Percentiles rank a stretch among this genome's conserved stretches.
Evolutionary conservation across 2,888 invertebrate genomes (phyloP).

Genomic region (Drosophila kokeensis): DNA sequence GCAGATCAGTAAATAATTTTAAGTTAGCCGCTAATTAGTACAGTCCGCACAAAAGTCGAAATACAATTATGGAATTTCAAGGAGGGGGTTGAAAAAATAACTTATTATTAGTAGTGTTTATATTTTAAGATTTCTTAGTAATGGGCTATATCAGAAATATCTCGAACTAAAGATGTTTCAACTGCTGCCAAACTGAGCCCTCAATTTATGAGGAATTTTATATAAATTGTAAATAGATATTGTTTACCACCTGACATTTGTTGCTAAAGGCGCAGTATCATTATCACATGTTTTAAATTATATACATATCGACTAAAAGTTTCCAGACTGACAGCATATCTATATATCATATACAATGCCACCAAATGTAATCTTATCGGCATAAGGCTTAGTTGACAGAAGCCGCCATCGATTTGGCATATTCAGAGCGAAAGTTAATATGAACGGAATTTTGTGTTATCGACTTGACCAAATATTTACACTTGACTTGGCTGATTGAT

Average conservation of each 20-base stretch:
- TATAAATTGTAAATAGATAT: neutral
- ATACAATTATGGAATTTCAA: neutral
- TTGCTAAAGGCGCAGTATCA: neutral
- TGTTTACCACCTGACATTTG: neutral
- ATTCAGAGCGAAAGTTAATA: conserved; percentile 51
- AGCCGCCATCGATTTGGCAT: conserved; percentile 41
- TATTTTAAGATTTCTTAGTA: neutral
- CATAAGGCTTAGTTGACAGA: conserved; percentile 16
- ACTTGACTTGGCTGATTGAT: conserved; percentile 66
- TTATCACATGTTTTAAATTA: neutral
- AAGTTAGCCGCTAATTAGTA: conserved; percentile 19
- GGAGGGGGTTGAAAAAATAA: conserved; percentile 22
- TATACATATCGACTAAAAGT: neutral
- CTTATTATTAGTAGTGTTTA: conserved; percentile 27
- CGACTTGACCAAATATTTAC: conserved; percentile 60
- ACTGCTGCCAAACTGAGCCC: conserved; percentile 12
- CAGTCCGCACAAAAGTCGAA: conserved; percentile 5
- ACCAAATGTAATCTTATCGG: conserved; percentile 51
- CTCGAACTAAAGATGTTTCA: neutral
- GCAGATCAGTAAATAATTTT: conserved; percentile 21
- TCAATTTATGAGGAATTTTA: neutral
- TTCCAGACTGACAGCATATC: conserved; percentile 28
- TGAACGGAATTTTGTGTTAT: conserved; percentile 30
- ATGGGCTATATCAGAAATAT: neutral
- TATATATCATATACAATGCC: conserved; percentile 26